Base-by-base conservation (phyloP, 2,888 invertebrate genomes). In the Pheosia gnoma region DNA sequence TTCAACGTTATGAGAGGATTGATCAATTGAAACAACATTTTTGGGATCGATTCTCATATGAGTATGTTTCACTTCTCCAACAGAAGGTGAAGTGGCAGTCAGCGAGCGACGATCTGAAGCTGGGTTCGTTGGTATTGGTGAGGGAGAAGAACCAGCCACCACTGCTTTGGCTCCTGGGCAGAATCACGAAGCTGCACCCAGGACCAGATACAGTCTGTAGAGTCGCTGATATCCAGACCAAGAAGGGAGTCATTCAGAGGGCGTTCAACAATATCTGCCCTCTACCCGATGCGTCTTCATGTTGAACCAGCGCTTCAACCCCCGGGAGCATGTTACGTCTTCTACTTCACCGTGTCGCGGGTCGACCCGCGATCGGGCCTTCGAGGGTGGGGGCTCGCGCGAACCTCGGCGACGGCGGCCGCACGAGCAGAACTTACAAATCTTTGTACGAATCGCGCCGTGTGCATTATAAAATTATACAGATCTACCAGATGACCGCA, bases 91-190 rank as follows among this genome's bases (percentile, higher is more conserved):
- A 45, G 11, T 49, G 47, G 58, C 13, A 4, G 3, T 57, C 5
- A 45, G 3, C 3, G 13, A 9, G 10, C 36, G 0, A 58, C 66
- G 1, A 5, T 13, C 52, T 10, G 36, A 53, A 1, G 4, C 39
- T 43, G 5, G 43, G 43, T 3, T 3, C 43, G 5, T 8, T 43
- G 3, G 43, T 43, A 3, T 8, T 43, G 3, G 8, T 43, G 6
- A 43, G 8, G 43, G 43, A 43, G 8, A 59, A 63, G 52, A 38
- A 55, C 7, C 59, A 57, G 5, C 67, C 70, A 36, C 68, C 70
- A 49, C 58, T 70, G 10, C 39, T 68, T 8, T 72, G 72, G 72
- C 60, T 51, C 5, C 36, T 70, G 36, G 67, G 70, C 7, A 59
- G 66, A 5, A 55, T 71, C 9, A 38, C 39, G 3, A 36, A 59